phyloP scores from a whole-genome alignment of 2,113 vertebrate genomes.

The Lynx canadensis region DNA sequence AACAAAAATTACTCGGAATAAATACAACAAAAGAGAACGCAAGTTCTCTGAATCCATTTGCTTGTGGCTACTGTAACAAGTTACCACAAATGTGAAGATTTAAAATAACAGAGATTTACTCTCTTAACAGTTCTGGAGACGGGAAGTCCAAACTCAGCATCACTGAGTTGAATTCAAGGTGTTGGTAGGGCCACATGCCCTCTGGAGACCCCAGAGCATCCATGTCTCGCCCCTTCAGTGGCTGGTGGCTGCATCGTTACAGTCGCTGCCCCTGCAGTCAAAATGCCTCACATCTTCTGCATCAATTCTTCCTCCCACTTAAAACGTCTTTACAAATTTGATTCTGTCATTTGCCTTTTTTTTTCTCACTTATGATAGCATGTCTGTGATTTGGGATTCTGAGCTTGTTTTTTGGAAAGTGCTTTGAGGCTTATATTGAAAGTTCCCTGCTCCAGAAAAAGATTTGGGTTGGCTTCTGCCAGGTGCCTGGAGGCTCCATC shows the following conservation, averaged over 20 bases:
- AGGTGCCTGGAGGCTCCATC: not conserved
- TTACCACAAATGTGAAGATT: not conserved
- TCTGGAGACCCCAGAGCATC: not conserved
- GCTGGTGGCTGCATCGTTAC: not conserved
- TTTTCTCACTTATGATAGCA: not conserved
- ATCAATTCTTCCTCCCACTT: not conserved
- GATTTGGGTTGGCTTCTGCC: not conserved
- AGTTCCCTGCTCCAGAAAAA: not conserved
- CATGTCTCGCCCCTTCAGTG: not conserved
- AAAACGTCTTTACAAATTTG: not conserved
- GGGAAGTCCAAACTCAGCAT: not conserved
- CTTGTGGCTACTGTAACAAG: not conserved
- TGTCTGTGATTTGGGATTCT: not conserved
- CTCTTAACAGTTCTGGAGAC: not conserved
- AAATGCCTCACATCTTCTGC: not conserved
- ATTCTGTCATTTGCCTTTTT: not conserved
- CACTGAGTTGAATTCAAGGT: not conserved
- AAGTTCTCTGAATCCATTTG: not conserved
- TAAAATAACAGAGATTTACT: not conserved
- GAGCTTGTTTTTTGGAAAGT: not conserved
- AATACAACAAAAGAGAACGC: not conserved
- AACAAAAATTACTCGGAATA: not conserved
- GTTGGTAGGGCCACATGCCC: not conserved
- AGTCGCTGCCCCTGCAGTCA: not conserved
- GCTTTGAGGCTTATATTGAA: not conserved